phyloP scores from a whole-genome alignment of 2,113 vertebrate genomes.

The Loxodonta africana region DNA sequence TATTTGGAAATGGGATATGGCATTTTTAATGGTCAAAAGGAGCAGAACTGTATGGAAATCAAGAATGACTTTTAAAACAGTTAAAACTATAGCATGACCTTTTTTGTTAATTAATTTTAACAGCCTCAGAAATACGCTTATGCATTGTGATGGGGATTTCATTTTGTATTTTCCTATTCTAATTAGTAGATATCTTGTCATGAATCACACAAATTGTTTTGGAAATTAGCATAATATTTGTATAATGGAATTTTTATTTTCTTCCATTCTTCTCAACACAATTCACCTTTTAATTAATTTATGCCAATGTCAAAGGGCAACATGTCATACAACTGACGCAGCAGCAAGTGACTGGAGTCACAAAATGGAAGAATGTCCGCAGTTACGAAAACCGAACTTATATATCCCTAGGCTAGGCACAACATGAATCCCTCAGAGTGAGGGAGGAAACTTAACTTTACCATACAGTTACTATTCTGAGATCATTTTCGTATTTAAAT shows the following conservation, averaged over 20 bases:
- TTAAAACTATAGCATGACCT: neutral
- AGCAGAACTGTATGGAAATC: neutral
- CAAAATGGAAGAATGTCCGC: neutral
- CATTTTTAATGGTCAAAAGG: neutral
- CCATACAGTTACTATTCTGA: neutral
- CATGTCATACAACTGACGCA: fast-evolving
- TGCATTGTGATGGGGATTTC: neutral
- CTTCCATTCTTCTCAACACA: neutral
- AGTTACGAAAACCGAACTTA: neutral
- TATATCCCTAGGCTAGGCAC: neutral
- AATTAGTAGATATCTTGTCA: neutral
- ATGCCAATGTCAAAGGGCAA: neutral
- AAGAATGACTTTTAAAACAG: neutral
- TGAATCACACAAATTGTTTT: neutral
- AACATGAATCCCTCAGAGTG: neutral
- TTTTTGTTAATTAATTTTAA: neutral
- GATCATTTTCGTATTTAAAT: conserved; percentile 64
- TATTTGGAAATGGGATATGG: conserved; percentile 10
- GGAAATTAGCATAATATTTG: neutral
- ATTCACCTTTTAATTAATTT: neutral
- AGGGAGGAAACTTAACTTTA: neutral
- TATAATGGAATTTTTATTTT: conserved; percentile 1
- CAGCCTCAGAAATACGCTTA: neutral
- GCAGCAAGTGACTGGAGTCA: neutral
- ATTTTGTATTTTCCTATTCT: neutral